These are phyloP conservation scores for Babylonia areolata DNA, from an alignment of 1,140 invertebrate genomes.

Conservation along the genomic window DNA sequence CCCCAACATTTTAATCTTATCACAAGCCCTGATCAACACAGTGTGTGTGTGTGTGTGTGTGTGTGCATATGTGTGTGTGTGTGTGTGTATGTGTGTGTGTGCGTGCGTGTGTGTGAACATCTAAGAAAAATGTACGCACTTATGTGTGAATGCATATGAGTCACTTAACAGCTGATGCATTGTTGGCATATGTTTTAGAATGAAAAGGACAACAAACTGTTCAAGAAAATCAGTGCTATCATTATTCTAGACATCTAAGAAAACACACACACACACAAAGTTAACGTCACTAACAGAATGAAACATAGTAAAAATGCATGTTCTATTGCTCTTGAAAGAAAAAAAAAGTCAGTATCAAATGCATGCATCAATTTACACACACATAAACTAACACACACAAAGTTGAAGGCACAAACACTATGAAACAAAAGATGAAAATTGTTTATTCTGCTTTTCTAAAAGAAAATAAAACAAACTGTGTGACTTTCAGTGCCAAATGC, in stretches of 20 bases:
- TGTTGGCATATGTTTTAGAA: background rate
- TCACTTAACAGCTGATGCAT: too few relatives aligned
- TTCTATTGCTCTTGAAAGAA: too few relatives aligned
- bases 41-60: background rate
- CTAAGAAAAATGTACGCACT: background rate
- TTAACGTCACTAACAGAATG: background rate
- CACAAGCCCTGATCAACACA: background rate
- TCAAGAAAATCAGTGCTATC: background rate
- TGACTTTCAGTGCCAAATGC: background rate
- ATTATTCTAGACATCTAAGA: background rate
- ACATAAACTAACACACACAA: slow-evolving; percentile 9
- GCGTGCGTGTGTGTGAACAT: background rate
- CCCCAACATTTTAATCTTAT: background rate
- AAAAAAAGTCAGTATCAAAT: too few relatives aligned
- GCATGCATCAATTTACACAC: too few relatives aligned
- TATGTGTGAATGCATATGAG: background rate
- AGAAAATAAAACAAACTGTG: too few relatives aligned
- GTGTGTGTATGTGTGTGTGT: background rate
- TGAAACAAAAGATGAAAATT: background rate
- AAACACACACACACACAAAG: background rate
- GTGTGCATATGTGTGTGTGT: background rate
- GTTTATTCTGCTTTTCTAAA: too few relatives aligned
- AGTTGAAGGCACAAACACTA: background rate
- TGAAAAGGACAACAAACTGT: background rate
- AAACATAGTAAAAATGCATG: too few relatives aligned